Percentiles rank a stretch among this genome's conserved stretches.
These are phyloP conservation scores for Hydra vulgaris DNA, from an alignment of 30 jellyfish, hydroid and myxozoan species.

Conservation along the genomic window DNA sequence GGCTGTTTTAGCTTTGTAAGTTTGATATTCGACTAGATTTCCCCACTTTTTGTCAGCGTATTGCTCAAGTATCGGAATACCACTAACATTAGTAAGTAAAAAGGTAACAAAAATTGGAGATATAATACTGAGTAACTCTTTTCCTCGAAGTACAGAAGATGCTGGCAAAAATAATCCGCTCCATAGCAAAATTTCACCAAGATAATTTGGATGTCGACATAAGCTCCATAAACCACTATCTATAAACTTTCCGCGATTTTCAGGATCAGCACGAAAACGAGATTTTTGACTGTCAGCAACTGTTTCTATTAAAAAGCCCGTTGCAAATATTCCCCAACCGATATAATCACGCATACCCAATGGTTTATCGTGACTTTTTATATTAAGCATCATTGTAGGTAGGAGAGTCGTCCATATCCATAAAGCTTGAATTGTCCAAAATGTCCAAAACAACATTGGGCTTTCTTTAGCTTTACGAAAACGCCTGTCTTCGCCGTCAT, in stretches of 20 bases:
- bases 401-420: conserved; percentile 81
- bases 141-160: conserved; percentile 50
- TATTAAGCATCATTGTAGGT: conserved; percentile 67
- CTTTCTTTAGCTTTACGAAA: conserved; percentile 67
- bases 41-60: conserved; percentile 86
- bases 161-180: conserved; percentile 74
- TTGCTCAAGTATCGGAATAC: conserved; percentile 79
- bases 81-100: conserved; percentile 75
- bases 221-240: conserved; percentile 72
- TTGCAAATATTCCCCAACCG: conserved; percentile 72
- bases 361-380: conserved; percentile 32
- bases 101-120: conserved; percentile 74
- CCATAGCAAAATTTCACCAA: conserved; percentile 92
- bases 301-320: conserved; percentile 60
- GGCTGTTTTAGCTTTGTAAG: conserved; percentile 53
- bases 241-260: conserved; percentile 72
- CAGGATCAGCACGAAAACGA: conserved; percentile 42
- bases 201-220: conserved; percentile 87
- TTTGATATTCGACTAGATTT: conserved; percentile 34
- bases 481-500: conserved; percentile 76
- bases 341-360: conserved; percentile 45
- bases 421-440: conserved; percentile 83
- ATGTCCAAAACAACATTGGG: conserved; percentile 45
- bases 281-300: conserved; percentile 77
- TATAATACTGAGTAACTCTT: conserved; percentile 44